Evolutionary conservation across 2,113 vertebrate genomes (phyloP).

Genomic region (Gambusia affinis): DNA sequence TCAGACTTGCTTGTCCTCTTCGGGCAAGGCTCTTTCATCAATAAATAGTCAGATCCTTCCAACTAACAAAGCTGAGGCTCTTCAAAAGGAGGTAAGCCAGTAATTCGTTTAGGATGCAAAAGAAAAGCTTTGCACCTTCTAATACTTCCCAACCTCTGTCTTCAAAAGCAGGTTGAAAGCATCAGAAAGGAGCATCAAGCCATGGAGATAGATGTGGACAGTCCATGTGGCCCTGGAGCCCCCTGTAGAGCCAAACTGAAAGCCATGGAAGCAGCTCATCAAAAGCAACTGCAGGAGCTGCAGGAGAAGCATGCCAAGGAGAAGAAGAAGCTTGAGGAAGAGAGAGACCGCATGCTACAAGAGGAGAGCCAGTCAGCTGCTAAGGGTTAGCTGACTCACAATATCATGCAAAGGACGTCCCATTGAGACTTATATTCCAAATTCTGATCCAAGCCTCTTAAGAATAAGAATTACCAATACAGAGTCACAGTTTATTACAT

Average conservation of each 20-base stretch:
- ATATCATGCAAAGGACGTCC: not conserved
- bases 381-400: conserved; percentile 76
- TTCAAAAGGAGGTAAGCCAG: conserved; percentile 87
- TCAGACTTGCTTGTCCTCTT: not conserved
- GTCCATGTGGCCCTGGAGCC: conserved; percentile 71
- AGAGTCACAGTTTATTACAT: not conserved
- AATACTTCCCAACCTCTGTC: conserved; percentile 60
- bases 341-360: conserved; percentile 86
- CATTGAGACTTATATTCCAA: not conserved
- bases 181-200: conserved; percentile 49
- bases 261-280: conserved; percentile 88
- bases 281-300: conserved; percentile 85
- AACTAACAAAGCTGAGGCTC: conserved; percentile 66
- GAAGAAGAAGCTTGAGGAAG: conserved; percentile 82
- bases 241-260: conserved; percentile 87
- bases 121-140: not conserved
- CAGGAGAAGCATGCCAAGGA: conserved; percentile 87
- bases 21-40: conserved; percentile 12
- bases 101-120: not conserved
- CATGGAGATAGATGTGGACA: conserved; percentile 40
- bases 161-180: conserved; percentile 84
- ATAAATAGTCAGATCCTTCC: conserved; percentile 39
- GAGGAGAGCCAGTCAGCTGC: conserved; percentile 85
- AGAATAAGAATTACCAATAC: not conserved
- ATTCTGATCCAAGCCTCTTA: not conserved